Evolutionary conservation across 2,888 invertebrate species (phyloP).

Genomic region (Conops quadrifasciatus): DNA sequence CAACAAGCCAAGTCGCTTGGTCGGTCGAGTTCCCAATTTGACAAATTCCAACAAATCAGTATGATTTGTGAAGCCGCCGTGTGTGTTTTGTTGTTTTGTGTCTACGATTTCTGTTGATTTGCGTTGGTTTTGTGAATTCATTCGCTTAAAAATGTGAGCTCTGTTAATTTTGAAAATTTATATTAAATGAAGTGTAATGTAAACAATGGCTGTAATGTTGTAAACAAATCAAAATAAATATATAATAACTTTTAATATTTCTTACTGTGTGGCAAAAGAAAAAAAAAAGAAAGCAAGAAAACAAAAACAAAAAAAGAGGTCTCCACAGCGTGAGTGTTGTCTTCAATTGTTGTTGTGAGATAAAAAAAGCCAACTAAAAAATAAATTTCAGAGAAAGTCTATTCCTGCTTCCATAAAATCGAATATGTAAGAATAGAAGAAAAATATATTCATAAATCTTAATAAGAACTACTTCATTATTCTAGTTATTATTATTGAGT

Average conservation of each 20-base stretch:
- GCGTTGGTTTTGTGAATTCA: slow-evolving; percentile 17
- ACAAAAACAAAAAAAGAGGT: no score
- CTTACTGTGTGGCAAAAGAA: slow-evolving; percentile 15
- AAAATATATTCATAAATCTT: no score
- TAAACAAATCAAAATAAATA: neutral
- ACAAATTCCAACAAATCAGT: slow-evolving; percentile 40
- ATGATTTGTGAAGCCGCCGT: slow-evolving; percentile 41
- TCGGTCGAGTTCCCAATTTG: slow-evolving; percentile 33
- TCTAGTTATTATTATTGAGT: no score
- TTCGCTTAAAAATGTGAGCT: neutral
- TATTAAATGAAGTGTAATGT: neutral
- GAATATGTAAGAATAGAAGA: no score
- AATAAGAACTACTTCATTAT: no score
- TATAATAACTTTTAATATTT: neutral
- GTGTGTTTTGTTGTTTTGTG: slow-evolving; percentile 25
- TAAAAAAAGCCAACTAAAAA: no score
- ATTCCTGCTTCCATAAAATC: no score
- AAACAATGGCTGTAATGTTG: neutral
- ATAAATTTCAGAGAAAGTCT: no score
- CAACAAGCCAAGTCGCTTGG: neutral
- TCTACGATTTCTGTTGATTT: neutral
- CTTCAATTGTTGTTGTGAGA: neutral
- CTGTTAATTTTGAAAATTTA: neutral
- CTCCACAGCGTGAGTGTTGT: slow-evolving; percentile 17
- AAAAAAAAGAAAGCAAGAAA: neutral